Base-by-base conservation (phyloP, 2,888 invertebrate species). In the Brachylomia viminalis region DNA sequence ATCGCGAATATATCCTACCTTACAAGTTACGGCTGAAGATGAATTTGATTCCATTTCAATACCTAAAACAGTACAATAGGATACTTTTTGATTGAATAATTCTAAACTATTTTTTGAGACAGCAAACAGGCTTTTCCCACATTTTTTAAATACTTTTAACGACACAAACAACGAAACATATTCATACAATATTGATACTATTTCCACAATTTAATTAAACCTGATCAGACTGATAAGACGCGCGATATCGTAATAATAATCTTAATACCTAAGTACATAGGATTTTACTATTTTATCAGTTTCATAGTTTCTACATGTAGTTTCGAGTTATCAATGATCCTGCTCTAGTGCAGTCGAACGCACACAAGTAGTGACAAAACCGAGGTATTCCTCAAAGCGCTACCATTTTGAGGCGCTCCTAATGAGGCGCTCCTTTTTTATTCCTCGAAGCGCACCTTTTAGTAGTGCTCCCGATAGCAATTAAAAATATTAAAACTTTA, bases 121-220 rank as follows among this genome's bases (percentile, higher is more conserved):
- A 52, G 49, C 49, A 17, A 30, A 69, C 38, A 52, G n/a, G 11
- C n/a, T 30, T 13, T n/a, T 8, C 17, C 1, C 15, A 58, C 27
- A 4, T 27, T 74, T 1, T 20, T 4, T 3, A 74, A 42, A 8
- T n/a, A n/a, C 10, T 5, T 1, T 7, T 27, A 7, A n/a, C n/a
- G n/a, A n/a, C n/a, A n/a, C n/a, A n/a, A 49, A 75, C 59, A 75
- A 75, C 52, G 61, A 75, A 75, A 75, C 5, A 30, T 7, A 42
- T 49, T 58, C 42, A 49, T 66, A 77, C 11, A 65, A 20, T 49
- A 77, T 76, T 64, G n/a, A 42, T 65, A 77, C 5, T 30, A 42
- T 58, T 76, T 30, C 77, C 56, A 76, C 49, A 49, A 42, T 76
- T 49, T 42, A 30, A n/a, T 65, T 4, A 15, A 49, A 49, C 42